Conservation (phyloP, 2,797 vertebrate species). For the Nannoperca obscura region DNA sequence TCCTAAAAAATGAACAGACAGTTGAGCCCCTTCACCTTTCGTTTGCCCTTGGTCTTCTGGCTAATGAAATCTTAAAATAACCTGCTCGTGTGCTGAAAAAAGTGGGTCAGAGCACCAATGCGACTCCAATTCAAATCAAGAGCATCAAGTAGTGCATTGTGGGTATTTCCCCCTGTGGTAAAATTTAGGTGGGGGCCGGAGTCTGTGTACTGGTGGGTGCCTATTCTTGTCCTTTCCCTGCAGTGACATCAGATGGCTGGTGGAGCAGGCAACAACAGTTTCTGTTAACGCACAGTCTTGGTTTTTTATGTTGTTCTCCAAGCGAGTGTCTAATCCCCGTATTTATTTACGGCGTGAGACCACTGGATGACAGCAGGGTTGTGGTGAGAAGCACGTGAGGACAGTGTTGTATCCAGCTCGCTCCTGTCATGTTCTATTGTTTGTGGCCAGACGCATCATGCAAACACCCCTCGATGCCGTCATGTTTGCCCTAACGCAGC, state of each 20-base stretch:
- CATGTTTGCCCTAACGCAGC: slow-evolving; percentile 2
- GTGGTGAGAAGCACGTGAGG: slow-evolving; percentile 64
- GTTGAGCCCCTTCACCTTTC: slow-evolving; percentile 55
- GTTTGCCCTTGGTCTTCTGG: slow-evolving; percentile 48
- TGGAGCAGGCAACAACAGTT: slow-evolving; percentile 13
- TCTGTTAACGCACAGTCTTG: slow-evolving; percentile 2
- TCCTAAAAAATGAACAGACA: slow-evolving; percentile 10
- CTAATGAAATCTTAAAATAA: slow-evolving; percentile 80
- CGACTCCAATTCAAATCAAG: slow-evolving; percentile 57
- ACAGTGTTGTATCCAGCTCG: slow-evolving; percentile 62
- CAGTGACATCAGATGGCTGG: slow-evolving; percentile 41
- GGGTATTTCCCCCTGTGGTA: slow-evolving; percentile 73
- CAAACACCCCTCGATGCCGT: slow-evolving; percentile 12
- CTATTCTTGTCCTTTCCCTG: slow-evolving; percentile 44
- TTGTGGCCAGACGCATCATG: slow-evolving; percentile 25
- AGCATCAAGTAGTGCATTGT: slow-evolving; percentile 74
- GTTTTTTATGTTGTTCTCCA: slow-evolving; percentile 5
- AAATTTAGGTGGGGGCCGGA: slow-evolving; percentile 47
- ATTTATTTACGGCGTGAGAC: slow-evolving; percentile 8
- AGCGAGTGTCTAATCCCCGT: not conserved
- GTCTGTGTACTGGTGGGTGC: slow-evolving; percentile 38
- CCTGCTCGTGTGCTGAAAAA: slow-evolving; percentile 55
- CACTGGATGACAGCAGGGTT: slow-evolving; percentile 2
- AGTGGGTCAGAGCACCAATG: slow-evolving; percentile 79
- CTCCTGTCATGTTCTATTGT: slow-evolving; percentile 41